Evolutionary conservation across 2,113 vertebrate genomes (phyloP).

Genomic region (Urocolius indicus): DNA sequence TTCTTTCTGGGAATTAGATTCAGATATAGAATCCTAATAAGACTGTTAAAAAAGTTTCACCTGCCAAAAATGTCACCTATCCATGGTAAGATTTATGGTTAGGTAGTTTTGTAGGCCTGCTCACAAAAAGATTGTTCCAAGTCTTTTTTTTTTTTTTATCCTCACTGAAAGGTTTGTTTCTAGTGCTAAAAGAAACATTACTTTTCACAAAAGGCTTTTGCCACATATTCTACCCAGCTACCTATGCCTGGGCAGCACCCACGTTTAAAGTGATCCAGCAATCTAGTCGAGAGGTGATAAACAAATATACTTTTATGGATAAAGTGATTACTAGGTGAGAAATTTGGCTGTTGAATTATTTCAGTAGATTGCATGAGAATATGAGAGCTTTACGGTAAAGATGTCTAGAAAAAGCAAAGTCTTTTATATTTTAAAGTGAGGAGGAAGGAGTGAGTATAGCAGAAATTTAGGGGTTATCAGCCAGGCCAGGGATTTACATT

Average conservation of each 20-base stretch:
- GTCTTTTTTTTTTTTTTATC: background rate
- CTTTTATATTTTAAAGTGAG: background rate
- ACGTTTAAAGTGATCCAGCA: background rate
- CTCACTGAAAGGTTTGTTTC: background rate
- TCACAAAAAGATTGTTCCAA: background rate
- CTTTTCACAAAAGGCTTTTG: background rate
- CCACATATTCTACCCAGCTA: background rate
- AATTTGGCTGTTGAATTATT: background rate
- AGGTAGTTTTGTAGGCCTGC: background rate
- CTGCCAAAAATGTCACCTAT: constrained; percentile 6
- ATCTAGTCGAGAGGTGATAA: background rate
- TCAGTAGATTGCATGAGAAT: background rate
- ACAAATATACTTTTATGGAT: background rate
- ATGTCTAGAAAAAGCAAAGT: background rate
- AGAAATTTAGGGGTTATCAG: background rate
- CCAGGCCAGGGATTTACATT: background rate
- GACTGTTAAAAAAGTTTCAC: background rate
- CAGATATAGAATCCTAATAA: constrained; percentile 18
- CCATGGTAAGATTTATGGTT: background rate
- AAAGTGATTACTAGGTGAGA: background rate
- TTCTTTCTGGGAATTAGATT: background rate
- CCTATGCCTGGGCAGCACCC: background rate
- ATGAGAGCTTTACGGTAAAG: background rate
- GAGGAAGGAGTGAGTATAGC: background rate
- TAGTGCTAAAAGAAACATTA: background rate